Percentiles rank a stretch among this genome's conserved stretches.
Evolutionary conservation across 2,113 vertebrate genomes (phyloP).

Genomic region (Tenebrosternarchus preto): DNA sequence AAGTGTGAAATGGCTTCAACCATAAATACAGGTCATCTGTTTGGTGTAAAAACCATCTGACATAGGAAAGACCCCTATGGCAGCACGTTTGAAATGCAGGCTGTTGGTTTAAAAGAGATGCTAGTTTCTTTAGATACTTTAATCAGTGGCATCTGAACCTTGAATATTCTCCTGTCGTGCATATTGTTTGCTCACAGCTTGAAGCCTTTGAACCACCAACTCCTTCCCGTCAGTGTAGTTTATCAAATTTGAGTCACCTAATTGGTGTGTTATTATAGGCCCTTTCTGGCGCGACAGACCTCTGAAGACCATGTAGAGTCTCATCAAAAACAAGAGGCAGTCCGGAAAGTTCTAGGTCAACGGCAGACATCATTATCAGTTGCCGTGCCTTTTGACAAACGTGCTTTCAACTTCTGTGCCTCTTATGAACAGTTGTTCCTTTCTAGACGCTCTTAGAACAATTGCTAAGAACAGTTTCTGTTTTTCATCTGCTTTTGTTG

Average conservation of each 20-base stretch:
- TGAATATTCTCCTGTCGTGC: not conserved
- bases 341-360: not conserved
- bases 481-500: slow-evolving; percentile 6
- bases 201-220: slow-evolving; percentile 39
- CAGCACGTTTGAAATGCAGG: too few relatives aligned
- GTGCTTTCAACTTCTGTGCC: not conserved
- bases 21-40: too few relatives aligned
- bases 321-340: slow-evolving; percentile 14
- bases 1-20: too few relatives aligned
- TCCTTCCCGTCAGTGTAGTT: slow-evolving; percentile 35
- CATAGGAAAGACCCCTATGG: too few relatives aligned
- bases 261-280: slow-evolving; percentile 44
- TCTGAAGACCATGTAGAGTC: slow-evolving; percentile 22
- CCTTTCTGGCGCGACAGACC: slow-evolving; percentile 1
- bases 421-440: slow-evolving; percentile 20
- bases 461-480: not conserved
- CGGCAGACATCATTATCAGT: slow-evolving; percentile 5
- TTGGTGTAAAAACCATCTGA: too few relatives aligned
- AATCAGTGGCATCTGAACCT: not conserved
- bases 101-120: too few relatives aligned
- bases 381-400: slow-evolving; percentile 10
- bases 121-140: not conserved
- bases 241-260: slow-evolving; percentile 43
- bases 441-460: not conserved
- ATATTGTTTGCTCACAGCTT: not conserved